Base-by-base conservation (phyloP, 2,113 vertebrate species). In the Orycteropus afer region DNA sequence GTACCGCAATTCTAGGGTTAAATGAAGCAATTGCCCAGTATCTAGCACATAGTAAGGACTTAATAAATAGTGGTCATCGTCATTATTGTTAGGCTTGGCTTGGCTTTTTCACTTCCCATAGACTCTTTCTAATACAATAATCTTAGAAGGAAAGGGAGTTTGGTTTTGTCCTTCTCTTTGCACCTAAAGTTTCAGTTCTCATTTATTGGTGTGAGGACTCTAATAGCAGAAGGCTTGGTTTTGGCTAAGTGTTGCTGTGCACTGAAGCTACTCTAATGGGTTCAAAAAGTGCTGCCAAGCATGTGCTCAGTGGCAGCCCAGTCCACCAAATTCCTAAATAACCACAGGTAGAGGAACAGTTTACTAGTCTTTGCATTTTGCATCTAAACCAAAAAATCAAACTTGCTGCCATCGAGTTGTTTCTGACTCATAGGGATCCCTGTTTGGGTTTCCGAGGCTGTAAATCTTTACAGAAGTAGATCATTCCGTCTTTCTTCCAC, bases 1-100 rank as follows among this genome's bases (percentile, higher is more conserved):
- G 65, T 88, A 78, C 90, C n/a, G 0, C 74, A 93, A 84, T 94
- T 86, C 67, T 82, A 86, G 85, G 85, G 92, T 91, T 87, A 76
- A 96, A 73, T 74, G 73, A 81, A 73, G 73, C 78, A 88, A 95
- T 74, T 74, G 57, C 32, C 42, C 80, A 40, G 55, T 47, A 22
- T 96, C 82, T 96, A 67, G 95, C 85, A 88, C 61, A 86, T 32
- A 78, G 77, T 84, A 88, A 90, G 51, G 73, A 27, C 42, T 92
- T 94, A 96, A 96, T 89, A 93, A 92, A 90, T n/a, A 34, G 61
- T 79, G 45, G 84, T 79, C 77, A n/a, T 85, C 57, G 32, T 76
- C n/a, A 34, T 86, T 49, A 89, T 67, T n/a, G 25, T 53, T 73
- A 65, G 49, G 80, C 27, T 51, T 0, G 32, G 49, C 77, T 84